Evolutionary conservation across 2,888 invertebrate species (phyloP).

Genomic region (Ichneumoninae sp.): DNA sequence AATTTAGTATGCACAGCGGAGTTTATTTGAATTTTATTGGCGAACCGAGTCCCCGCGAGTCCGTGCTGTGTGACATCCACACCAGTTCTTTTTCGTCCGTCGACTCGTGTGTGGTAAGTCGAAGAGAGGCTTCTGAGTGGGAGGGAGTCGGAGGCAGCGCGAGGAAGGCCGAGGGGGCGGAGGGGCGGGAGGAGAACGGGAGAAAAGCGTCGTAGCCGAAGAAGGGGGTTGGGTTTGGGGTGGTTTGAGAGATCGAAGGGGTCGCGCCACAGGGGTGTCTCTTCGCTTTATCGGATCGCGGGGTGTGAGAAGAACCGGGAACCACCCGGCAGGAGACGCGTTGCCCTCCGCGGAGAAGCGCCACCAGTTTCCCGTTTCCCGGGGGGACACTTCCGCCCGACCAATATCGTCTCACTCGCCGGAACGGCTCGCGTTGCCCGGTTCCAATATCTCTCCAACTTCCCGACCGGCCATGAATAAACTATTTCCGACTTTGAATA

Average conservation of each 20-base stretch:
- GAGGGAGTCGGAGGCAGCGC: constrained; percentile 5
- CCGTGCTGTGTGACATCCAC: constrained; percentile 62
- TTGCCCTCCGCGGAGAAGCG: constrained; percentile 68
- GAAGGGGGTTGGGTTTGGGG: constrained; percentile 17
- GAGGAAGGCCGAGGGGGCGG: constrained; percentile 17
- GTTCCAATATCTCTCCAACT: constrained; percentile 84
- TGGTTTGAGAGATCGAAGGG: constrained; percentile 45
- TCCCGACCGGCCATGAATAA: constrained; percentile 84
- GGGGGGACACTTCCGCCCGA: constrained; percentile 84
- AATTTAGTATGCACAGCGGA: constrained; percentile 84
- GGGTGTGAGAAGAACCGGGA: constrained; percentile 36
- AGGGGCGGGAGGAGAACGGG: neutral
- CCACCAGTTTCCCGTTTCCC: constrained; percentile 81
- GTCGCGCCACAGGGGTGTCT: constrained; percentile 65
- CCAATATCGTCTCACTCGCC: constrained; percentile 78
- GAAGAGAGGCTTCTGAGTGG: constrained; percentile 24
- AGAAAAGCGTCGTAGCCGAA: constrained; percentile 36
- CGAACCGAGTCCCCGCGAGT: constrained; percentile 78
- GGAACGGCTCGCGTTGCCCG: constrained; percentile 70
- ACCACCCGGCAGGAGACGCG: constrained; percentile 27
- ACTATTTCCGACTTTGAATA: constrained; percentile 84
- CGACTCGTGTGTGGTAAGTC: constrained; percentile 46
- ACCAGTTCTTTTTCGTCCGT: constrained; percentile 37
- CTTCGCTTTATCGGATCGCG: constrained; percentile 80
- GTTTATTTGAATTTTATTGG: constrained; percentile 85